Evolutionary conservation across 2,888 invertebrate species (phyloP).

Genomic region (Caenorhabditis uteleia): DNA sequence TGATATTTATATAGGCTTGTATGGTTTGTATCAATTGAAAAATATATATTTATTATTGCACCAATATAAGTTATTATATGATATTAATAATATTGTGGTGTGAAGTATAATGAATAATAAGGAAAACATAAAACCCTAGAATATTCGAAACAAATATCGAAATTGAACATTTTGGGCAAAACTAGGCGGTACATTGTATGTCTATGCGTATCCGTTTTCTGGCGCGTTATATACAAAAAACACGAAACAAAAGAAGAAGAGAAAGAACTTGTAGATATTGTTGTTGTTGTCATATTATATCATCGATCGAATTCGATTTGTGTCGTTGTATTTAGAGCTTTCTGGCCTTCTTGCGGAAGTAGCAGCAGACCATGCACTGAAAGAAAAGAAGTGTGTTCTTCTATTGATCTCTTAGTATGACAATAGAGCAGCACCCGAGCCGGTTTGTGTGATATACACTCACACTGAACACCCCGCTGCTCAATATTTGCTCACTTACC

Average conservation of each 20-base stretch:
- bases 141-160: too few species aligned
- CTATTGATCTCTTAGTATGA: too few species aligned
- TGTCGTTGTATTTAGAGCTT: conserved; percentile 33
- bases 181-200: conserved; percentile 38
- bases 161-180: conserved; percentile 18
- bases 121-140: conserved; percentile 29
- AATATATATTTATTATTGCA: conserved; percentile 37
- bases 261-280: conserved; percentile 3
- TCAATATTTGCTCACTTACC: conserved; percentile 19
- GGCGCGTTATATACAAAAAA: conserved; percentile 36
- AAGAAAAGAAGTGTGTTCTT: conserved; percentile 33
- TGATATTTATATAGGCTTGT: too few species aligned
- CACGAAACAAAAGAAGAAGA: conserved; percentile 13
- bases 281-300: neutral
- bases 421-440: conserved; percentile 6
- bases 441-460: conserved; percentile 12
- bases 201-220: conserved; percentile 39
- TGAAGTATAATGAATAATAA: too few species aligned
- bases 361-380: conserved; percentile 68
- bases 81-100: too few species aligned
- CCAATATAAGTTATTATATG: conserved; percentile 38
- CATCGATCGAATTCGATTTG: conserved; percentile 4
- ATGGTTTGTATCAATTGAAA: too few species aligned
- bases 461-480: conserved; percentile 3
- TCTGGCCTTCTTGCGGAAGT: conserved; percentile 65